These are phyloP conservation scores for Gallinago solitaria DNA, from an alignment of 2,797 vertebrate genomes.

Conservation along the genomic window DNA sequence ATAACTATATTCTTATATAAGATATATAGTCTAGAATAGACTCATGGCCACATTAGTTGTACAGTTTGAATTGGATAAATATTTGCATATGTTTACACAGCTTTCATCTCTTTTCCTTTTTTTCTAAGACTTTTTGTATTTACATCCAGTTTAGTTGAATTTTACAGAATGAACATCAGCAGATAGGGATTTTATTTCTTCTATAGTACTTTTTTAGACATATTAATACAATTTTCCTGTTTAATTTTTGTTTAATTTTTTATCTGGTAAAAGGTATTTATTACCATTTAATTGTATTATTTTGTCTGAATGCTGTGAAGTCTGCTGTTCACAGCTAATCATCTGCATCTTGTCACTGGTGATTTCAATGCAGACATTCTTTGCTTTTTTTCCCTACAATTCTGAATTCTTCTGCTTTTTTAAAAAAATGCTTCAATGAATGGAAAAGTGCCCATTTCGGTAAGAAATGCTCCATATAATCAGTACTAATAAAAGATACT, in stretches of 20 bases:
- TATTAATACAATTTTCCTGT: not conserved
- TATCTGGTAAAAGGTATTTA: not conserved
- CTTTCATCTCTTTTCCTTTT: not conserved
- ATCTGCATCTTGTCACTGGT: not conserved
- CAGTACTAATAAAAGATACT: not conserved
- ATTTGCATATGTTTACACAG: not conserved
- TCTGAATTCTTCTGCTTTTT: not conserved
- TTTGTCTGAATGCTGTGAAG: not conserved
- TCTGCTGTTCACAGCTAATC: not conserved
- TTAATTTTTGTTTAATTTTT: not conserved
- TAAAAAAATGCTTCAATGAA: not conserved
- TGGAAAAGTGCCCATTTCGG: not conserved
- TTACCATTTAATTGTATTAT: not conserved
- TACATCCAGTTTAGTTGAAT: not conserved
- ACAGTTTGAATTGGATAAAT: not conserved
- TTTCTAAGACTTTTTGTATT: not conserved
- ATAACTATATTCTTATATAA: not conserved
- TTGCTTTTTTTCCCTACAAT: not conserved
- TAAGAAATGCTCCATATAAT: not conserved
- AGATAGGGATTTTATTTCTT: not conserved
- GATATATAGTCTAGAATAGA: not conserved
- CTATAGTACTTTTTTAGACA: not conserved
- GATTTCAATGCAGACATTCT: not conserved
- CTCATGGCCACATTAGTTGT: not conserved
- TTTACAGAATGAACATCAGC: not conserved